Conservation (phyloP, 2,113 vertebrate genomes). For the Microcebus ravelobensis region DNA sequence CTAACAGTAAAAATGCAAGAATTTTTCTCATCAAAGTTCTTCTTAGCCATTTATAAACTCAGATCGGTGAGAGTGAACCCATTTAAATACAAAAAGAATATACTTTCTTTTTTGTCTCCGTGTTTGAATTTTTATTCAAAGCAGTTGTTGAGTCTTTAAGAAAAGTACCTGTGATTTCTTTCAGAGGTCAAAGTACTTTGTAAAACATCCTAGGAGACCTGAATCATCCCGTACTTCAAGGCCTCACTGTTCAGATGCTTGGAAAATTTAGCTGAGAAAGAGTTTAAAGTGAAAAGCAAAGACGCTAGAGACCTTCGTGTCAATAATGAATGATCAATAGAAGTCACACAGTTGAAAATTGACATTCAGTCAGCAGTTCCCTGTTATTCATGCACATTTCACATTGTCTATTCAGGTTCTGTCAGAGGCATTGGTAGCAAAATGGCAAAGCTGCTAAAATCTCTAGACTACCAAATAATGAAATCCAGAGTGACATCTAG, state of each 20-base stretch:
- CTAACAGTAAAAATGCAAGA: conserved; percentile 60
- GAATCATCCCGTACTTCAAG: conserved; percentile 84
- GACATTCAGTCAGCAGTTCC: conserved; percentile 88
- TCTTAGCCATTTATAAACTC: conserved; percentile 65
- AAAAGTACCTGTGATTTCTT: conserved; percentile 83
- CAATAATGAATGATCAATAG: conserved; percentile 90
- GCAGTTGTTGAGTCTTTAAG: conserved; percentile 81
- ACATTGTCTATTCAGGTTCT: conserved; percentile 80
- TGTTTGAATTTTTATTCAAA: conserved; percentile 85
- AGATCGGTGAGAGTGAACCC: conserved; percentile 73
- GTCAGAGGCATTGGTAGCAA: conserved; percentile 70
- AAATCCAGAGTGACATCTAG: conserved; percentile 89
- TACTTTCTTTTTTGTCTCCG: conserved; percentile 51
- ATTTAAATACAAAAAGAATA: conserved; percentile 62
- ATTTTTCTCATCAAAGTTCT: conserved; percentile 65
- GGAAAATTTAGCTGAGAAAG: conserved; percentile 88
- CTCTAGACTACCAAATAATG: conserved; percentile 80
- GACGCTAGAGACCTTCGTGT: conserved; percentile 87
- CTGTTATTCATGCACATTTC: conserved; percentile 85
- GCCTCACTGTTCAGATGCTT: conserved; percentile 79
- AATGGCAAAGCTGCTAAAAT: conserved; percentile 81
- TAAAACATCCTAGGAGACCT: conserved; percentile 86
- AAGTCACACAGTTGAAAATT: conserved; percentile 87
- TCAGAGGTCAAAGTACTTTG: conserved; percentile 87
- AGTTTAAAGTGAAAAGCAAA: conserved; percentile 86